Evolutionary conservation across 2,113 vertebrate genomes (phyloP), one percentile per base, ranked within the genome.

Genomic region (Cranoglanis bouderius): DNA sequence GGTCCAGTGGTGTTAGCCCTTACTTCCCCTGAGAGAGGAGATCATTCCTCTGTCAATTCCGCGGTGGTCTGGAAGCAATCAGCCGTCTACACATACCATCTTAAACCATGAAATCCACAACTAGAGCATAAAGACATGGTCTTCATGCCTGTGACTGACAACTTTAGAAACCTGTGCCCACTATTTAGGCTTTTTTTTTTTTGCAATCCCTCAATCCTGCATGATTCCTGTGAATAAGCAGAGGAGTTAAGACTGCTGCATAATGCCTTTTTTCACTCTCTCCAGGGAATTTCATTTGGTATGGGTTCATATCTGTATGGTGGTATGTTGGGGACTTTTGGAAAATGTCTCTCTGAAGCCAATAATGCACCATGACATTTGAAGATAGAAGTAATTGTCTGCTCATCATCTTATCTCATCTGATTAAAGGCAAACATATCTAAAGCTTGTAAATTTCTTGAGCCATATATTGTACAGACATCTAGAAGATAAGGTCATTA

Each of bases 1-100:
- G 85, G 51, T 77, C 90, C 88, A 77, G 74, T 90, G 84, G 84
- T 85, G 83, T 91, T 92, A 91, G 81, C 86, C 89, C 32, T 83
- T 89, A 29, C 21, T 59, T 83, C 43, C 82, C 55, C 57, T 49
- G 72, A 75, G 81, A 80, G 70, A 67, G 24, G 82, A 84, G 32
- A 63, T 82, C 63, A 32, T 85, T 81, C 74, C 78, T 65, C 53
- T 24, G 13, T 46, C 57, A 32, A 35, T 88, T 63, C 70, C 82
- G 59, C 85, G 67, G 89, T 46, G 32, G 93, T 95, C 95, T 96
- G 95, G 94, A 95, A 95, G 89, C 93, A 95, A 95, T 95, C 93
- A 94, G 91, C 90, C 87, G 87, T 91, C 91, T 92, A 88, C 85
- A 90, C 94, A 95, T 94, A 93, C 94, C 94, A 92, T 86, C 90